Evolutionary conservation across 2,888 invertebrate genomes (phyloP).

Genomic region (Pristionchus exspectatus): DNA sequence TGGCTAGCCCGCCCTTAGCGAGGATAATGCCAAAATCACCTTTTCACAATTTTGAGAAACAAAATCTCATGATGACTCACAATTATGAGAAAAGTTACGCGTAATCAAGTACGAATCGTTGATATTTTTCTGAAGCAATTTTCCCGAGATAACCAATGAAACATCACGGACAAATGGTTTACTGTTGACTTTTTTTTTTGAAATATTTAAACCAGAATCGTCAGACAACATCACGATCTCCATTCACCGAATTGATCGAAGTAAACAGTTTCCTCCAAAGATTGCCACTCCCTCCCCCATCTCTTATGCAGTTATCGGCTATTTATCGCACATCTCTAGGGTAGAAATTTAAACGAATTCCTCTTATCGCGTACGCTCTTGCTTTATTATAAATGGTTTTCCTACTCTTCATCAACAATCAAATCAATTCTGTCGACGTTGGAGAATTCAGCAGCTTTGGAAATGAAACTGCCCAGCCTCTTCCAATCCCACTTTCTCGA

Average conservation of each 20-base stretch:
- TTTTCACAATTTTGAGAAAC: no score
- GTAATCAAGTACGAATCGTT: no score
- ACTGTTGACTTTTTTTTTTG: not conserved
- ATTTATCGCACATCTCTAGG: not conserved
- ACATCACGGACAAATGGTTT: not conserved
- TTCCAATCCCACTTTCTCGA: no score
- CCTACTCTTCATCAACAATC: not conserved
- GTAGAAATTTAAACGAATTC: not conserved
- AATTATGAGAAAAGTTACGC: no score
- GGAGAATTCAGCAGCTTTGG: no score
- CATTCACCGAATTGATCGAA: not conserved
- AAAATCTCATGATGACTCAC: no score
- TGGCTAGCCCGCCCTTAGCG: no score
- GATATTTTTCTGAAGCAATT: no score
- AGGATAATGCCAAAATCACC: no score
- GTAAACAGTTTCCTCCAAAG: not conserved
- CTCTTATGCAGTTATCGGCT: constrained; percentile 3
- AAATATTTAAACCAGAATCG: not conserved
- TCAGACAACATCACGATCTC: not conserved
- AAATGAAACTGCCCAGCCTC: no score
- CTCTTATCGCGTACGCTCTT: not conserved
- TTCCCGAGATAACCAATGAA: not conserved
- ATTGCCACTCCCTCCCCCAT: not conserved
- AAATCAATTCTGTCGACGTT: no score
- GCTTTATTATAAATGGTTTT: not conserved